phyloP scores from a whole-genome alignment of 1,140 invertebrate genomes.

The Nephila pilipes region DNA sequence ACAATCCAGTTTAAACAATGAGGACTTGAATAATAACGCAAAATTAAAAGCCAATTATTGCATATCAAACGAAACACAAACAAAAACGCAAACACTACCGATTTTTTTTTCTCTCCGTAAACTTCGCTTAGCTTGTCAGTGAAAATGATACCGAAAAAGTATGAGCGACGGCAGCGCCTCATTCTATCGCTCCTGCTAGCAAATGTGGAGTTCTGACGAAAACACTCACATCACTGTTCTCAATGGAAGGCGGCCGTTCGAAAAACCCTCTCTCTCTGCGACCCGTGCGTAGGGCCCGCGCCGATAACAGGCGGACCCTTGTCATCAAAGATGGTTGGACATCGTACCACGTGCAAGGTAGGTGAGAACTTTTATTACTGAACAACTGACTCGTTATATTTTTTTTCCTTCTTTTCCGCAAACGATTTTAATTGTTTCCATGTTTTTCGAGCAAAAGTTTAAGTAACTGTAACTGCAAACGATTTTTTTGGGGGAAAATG shows the following conservation, averaged over 20 bases:
- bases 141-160: not conserved
- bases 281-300: constrained; percentile 29
- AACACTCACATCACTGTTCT: not conserved
- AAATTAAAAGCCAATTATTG: no score
- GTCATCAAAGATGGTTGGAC: constrained; percentile 73
- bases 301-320: constrained; percentile 58
- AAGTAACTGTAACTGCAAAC: not conserved
- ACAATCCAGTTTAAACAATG: no score
- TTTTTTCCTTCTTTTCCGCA: not conserved
- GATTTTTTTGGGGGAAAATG: not conserved
- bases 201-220: not conserved
- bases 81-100: no score
- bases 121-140: no score
- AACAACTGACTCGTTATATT: not conserved
- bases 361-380: not conserved
- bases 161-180: constrained; percentile 12
- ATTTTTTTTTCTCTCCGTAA: no score
- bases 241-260: constrained; percentile 64
- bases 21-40: no score
- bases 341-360: constrained; percentile 75
- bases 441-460: not conserved
- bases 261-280: constrained; percentile 44
- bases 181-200: not conserved
- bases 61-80: no score
- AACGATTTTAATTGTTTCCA: not conserved